phyloP scores from a whole-genome alignment of 2,888 invertebrate genomes.

The Mongoloraphidia duomilia region DNA sequence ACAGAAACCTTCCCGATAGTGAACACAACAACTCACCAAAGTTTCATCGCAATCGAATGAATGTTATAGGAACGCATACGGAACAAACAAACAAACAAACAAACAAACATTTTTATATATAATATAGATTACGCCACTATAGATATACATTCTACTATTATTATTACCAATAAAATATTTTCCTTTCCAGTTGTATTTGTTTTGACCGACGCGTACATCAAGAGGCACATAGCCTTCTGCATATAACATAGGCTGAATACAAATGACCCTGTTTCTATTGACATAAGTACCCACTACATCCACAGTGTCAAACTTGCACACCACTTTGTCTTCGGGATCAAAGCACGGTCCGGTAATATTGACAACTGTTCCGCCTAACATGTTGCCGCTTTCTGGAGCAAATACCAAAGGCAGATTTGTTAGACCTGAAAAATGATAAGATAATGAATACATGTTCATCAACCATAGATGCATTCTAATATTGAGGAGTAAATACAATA shows the following conservation, averaged over 20 bases:
- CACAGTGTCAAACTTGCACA: slow-evolving; percentile 72
- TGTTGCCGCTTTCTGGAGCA: slow-evolving; percentile 91
- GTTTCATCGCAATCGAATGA: too few relatives aligned
- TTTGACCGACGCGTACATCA: slow-evolving; percentile 70
- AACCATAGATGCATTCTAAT: too few relatives aligned
- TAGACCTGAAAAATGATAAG: slow-evolving; percentile 41
- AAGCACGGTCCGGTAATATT: slow-evolving; percentile 96
- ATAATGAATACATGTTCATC: neutral
- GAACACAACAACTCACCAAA: too few relatives aligned
- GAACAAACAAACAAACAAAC: too few relatives aligned
- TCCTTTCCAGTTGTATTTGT: slow-evolving; percentile 78
- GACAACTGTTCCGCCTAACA: slow-evolving; percentile 92
- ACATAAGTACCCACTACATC: slow-evolving; percentile 64
- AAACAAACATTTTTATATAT: too few relatives aligned
- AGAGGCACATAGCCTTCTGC: slow-evolving; percentile 82
- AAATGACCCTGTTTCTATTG: slow-evolving; percentile 71
- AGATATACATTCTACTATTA: neutral
- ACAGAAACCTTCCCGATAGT: too few relatives aligned
- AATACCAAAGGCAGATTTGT: slow-evolving; percentile 70
- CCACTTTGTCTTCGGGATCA: slow-evolving; percentile 52
- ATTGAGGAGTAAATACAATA: neutral
- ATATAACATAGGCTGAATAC: slow-evolving; percentile 74
- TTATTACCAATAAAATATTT: slow-evolving; percentile 75
- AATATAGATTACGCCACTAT: neutral
- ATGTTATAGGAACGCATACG: too few relatives aligned